Conservation (phyloP, 1,140 invertebrate genomes). For the Vanessa tameamea region DNA sequence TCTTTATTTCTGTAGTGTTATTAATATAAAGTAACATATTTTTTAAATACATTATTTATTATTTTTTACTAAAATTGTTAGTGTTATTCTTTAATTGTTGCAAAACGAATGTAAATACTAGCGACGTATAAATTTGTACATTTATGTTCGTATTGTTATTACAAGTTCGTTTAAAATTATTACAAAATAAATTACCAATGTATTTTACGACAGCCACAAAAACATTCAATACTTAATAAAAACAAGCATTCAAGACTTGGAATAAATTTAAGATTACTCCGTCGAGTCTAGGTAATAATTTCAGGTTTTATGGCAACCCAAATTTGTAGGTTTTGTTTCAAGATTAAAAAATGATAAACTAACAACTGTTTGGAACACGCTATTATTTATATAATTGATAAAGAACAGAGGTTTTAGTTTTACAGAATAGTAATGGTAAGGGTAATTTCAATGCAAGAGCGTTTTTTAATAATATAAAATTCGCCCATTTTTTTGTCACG, state of each 20-base stretch:
- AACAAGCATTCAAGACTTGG: background rate
- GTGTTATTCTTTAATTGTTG: background rate
- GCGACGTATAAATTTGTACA: background rate
- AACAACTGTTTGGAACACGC: background rate
- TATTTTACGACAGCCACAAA: slow-evolving; percentile 1
- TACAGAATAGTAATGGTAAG: too few relatives aligned
- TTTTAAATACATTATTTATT: too few relatives aligned
- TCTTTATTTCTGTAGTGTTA: too few relatives aligned
- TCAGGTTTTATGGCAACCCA: background rate
- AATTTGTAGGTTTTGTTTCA: background rate
- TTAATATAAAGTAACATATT: too few relatives aligned
- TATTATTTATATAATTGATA: background rate
- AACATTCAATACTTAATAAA: background rate
- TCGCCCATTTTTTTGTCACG: too few relatives aligned
- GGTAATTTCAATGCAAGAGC: too few relatives aligned
- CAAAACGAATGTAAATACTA: background rate
- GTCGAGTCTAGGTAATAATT: background rate
- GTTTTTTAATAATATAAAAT: too few relatives aligned
- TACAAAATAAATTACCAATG: background rate
- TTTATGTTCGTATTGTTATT: background rate
- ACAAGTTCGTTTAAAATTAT: background rate
- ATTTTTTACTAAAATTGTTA: too few relatives aligned
- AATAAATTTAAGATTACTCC: background rate
- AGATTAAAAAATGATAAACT: background rate
- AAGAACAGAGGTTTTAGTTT: too few relatives aligned